These are phyloP conservation scores for Dryadula phaetusa DNA, from an alignment of 2,888 invertebrate species.

Conservation along the genomic window DNA sequence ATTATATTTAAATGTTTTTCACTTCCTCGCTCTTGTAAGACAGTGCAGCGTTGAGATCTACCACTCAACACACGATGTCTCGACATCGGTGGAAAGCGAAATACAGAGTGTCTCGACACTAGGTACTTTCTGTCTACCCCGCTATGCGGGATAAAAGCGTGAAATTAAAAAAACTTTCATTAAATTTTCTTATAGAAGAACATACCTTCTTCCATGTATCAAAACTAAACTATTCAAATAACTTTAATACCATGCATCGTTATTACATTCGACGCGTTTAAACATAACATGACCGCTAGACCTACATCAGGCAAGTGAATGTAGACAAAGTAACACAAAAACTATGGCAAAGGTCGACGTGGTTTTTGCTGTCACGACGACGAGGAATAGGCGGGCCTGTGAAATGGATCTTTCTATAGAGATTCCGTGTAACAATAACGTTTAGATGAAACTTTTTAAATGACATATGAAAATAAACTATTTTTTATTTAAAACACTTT, in stretches of 20 bases:
- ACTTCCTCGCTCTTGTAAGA: no score
- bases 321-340: conserved; percentile 38
- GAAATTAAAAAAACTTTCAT: no score
- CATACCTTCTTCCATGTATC: not conserved
- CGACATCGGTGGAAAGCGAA: no score
- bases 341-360: conserved; percentile 46
- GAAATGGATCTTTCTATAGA: conserved; percentile 19
- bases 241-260: not conserved
- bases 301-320: conserved; percentile 26
- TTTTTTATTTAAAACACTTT: no score
- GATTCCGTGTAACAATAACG: conserved; percentile 10
- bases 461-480: no score
- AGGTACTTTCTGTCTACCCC: no score
- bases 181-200: not conserved
- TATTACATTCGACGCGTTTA: not conserved
- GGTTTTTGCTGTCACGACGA: conserved; percentile 55
- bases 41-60: no score
- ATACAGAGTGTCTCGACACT: no score
- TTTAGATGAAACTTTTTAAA: conserved; percentile 11
- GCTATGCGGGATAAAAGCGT: no score
- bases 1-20: no score
- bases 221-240: no score
- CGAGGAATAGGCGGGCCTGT: conserved; percentile 56
- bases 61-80: no score
- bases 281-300: conserved; percentile 25